Conservation (phyloP, 2,888 invertebrate species). For the Lomographa bimaculata region DNA sequence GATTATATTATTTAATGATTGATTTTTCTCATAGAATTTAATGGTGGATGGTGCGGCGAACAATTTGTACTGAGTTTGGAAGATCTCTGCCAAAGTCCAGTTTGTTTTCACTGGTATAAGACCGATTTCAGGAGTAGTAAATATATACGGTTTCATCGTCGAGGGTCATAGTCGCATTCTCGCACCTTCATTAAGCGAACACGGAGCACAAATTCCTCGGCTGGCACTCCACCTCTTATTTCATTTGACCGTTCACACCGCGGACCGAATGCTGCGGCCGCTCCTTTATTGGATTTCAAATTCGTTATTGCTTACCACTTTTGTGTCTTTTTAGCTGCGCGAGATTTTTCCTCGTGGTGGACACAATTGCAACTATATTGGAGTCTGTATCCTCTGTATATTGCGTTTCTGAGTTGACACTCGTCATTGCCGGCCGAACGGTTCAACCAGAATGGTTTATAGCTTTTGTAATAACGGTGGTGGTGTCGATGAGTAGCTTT, state of each 20-base stretch:
- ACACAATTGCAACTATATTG: slow-evolving; percentile 58
- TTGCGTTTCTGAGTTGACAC: slow-evolving; percentile 64
- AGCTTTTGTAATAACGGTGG: slow-evolving; percentile 54
- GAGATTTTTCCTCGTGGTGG: slow-evolving; percentile 63
- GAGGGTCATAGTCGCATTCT: too few relatives aligned
- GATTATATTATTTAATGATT: too few relatives aligned
- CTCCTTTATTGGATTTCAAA: slow-evolving; percentile 70
- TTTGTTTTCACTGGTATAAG: too few relatives aligned
- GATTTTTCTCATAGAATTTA: too few relatives aligned
- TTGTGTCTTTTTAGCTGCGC: slow-evolving; percentile 51
- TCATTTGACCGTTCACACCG: slow-evolving; percentile 11
- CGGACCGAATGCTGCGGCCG: slow-evolving; percentile 41
- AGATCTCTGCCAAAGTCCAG: too few relatives aligned
- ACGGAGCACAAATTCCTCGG: slow-evolving; percentile 2
- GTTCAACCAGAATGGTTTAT: slow-evolving; percentile 55
- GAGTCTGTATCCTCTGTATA: slow-evolving; percentile 47
- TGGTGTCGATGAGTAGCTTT: slow-evolving; percentile 13
- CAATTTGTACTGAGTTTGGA: too few relatives aligned
- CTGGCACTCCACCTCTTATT: slow-evolving; percentile 13
- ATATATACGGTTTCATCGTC: too few relatives aligned
- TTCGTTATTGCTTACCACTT: slow-evolving; percentile 72
- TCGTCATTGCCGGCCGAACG: slow-evolving; percentile 49
- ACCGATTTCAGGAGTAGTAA: too few relatives aligned
- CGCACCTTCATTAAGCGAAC: slow-evolving; percentile 21
- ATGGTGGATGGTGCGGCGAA: too few relatives aligned